Conservation (phyloP, 2,113 vertebrate species). For the Oryzias javanicus region DNA sequence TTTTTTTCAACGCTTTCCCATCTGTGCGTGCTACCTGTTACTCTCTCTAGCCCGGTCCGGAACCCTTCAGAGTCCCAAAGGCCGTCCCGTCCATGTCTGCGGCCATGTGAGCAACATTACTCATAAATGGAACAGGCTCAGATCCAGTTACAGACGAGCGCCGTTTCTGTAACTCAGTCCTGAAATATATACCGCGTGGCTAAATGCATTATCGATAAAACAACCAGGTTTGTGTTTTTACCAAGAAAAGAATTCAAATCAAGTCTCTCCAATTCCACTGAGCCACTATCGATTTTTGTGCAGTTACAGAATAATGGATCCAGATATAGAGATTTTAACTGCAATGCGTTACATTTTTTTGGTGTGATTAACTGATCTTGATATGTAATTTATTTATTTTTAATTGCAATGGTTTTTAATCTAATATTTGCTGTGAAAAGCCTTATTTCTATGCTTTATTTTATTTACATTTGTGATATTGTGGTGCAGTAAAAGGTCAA, state of each 20-base stretch:
- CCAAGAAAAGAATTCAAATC: background rate
- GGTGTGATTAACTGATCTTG: too few species aligned
- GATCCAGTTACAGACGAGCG: conserved; percentile 12
- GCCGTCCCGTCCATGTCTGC: conserved; percentile 23
- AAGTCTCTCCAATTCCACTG: too few species aligned
- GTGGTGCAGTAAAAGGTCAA: too few species aligned
- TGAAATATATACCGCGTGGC: rapidly evolving
- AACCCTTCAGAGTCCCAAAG: background rate
- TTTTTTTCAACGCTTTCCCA: background rate
- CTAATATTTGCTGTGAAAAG: too few species aligned
- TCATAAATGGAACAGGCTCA: conserved; percentile 31
- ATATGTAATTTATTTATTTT: too few species aligned
- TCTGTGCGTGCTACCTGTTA: conserved; percentile 1
- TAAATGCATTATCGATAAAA: background rate
- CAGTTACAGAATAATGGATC: too few species aligned
- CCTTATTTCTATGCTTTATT: too few species aligned
- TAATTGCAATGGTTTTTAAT: too few species aligned
- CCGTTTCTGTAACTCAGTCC: background rate
- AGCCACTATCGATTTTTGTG: too few species aligned
- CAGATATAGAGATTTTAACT: too few species aligned
- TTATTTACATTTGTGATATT: too few species aligned
- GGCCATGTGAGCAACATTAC: conserved; percentile 29
- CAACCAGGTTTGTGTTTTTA: background rate
- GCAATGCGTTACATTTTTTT: too few species aligned
- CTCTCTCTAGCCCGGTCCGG: conserved; percentile 28